Evolutionary conservation across 2,888 invertebrate species (phyloP).

Genomic region (Pyralis farinalis): DNA sequence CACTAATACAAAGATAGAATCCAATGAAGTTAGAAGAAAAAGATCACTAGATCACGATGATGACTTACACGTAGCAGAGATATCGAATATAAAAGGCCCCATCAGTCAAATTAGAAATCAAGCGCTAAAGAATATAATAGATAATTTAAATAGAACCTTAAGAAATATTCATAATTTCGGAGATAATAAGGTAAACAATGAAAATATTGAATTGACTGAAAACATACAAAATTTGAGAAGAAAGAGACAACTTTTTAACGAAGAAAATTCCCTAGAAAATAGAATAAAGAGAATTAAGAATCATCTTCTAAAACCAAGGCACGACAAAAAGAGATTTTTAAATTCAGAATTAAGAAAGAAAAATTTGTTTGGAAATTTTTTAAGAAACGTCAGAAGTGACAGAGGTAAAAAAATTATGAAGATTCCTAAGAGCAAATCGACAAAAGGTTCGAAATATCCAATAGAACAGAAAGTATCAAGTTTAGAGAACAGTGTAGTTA

Average conservation of each 20-base stretch:
- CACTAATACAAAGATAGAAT: background rate
- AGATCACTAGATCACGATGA: conserved; percentile 37
- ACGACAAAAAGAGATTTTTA: conserved; percentile 15
- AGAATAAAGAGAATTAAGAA: conserved; percentile 22
- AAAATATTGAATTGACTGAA: conserved; percentile 4
- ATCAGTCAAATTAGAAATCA: conserved; percentile 19
- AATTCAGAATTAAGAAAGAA: conserved; percentile 27
- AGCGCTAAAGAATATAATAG: conserved; percentile 33
- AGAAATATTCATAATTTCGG: conserved; percentile 34
- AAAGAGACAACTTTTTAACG: background rate
- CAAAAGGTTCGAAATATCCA: conserved; percentile 16
- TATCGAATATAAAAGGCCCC: too few species aligned
- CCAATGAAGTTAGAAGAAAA: conserved; percentile 29
- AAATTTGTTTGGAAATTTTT: conserved; percentile 28
- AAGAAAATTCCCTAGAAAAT: conserved; percentile 6
- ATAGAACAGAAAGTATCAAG: conserved; percentile 15
- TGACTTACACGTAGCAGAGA: conserved; percentile 17
- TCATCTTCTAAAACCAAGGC: conserved; percentile 21
- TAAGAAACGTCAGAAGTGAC: conserved; percentile 19
- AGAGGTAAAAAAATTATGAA: conserved; percentile 19
- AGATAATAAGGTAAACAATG: conserved; percentile 22
- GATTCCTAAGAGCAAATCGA: conserved; percentile 9
- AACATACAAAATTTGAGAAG: conserved; percentile 1
- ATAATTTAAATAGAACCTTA: conserved; percentile 43
- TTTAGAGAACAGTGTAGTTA: conserved; percentile 15